phyloP scores from a whole-genome alignment of 2,888 invertebrate species.

The Agrochola litura region DNA sequence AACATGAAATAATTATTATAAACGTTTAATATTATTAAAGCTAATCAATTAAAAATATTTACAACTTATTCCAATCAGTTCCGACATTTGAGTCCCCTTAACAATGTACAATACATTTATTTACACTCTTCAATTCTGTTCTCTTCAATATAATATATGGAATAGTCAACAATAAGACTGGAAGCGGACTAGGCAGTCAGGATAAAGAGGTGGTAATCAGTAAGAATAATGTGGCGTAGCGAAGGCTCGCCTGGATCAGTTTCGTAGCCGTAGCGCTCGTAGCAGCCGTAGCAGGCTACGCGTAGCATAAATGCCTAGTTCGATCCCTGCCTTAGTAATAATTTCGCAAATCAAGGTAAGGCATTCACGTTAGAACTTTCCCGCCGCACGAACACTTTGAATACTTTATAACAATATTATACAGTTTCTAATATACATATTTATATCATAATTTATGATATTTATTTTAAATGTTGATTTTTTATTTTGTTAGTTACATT shows the following conservation, averaged over 20 bases:
- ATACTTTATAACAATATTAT: slow-evolving; percentile 26
- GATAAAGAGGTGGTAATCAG: not conserved
- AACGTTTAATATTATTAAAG: slow-evolving; percentile 80
- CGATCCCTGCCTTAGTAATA: slow-evolving; percentile 43
- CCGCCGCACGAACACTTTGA: slow-evolving; percentile 49
- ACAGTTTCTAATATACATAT: slow-evolving; percentile 30
- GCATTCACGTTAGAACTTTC: slow-evolving; percentile 53
- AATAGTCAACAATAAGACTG: slow-evolving; percentile 58
- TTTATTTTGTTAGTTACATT: slow-evolving; percentile 29
- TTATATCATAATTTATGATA: slow-evolving; percentile 23
- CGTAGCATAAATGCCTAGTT: slow-evolving; percentile 14
- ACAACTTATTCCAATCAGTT: slow-evolving; percentile 89
- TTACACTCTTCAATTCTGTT: slow-evolving; percentile 66
- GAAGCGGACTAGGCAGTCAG: slow-evolving; percentile 20
- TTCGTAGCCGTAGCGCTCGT: slow-evolving; percentile 34
- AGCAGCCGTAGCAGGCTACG: slow-evolving; percentile 43
- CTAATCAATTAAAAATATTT: slow-evolving; percentile 81
- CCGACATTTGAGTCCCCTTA: slow-evolving; percentile 82
- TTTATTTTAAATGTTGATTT: slow-evolving; percentile 10
- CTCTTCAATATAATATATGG: slow-evolving; percentile 54
- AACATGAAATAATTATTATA: slow-evolving; percentile 69
- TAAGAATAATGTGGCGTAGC: slow-evolving; percentile 2
- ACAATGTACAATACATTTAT: slow-evolving; percentile 74
- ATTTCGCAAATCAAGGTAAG: slow-evolving; percentile 57
- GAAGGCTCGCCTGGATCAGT: not conserved